These are phyloP conservation scores for Emys orbicularis DNA, from an alignment of 2,797 vertebrate species.

Conservation along the genomic window DNA sequence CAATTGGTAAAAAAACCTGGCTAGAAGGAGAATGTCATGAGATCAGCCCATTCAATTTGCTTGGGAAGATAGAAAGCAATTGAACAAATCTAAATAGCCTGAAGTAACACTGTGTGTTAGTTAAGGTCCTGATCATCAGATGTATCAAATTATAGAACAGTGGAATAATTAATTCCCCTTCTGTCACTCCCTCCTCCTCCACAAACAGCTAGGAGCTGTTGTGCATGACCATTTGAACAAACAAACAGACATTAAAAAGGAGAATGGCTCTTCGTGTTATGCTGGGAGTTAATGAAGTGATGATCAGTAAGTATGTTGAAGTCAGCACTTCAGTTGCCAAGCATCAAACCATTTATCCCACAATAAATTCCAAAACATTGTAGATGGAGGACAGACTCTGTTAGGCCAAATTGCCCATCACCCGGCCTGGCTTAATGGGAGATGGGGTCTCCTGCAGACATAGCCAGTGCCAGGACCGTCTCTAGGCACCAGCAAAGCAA, in stretches of 20 bases:
- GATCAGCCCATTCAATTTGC: slow-evolving; percentile 64
- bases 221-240: not conserved
- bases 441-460: accelerated
- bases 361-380: not conserved
- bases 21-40: slow-evolving; percentile 48
- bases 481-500: no score
- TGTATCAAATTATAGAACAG: slow-evolving; percentile 47
- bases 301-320: slow-evolving; percentile 36
- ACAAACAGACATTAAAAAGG: not conserved
- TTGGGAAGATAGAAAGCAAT: slow-evolving; percentile 62
- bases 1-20: slow-evolving; percentile 48
- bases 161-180: slow-evolving; percentile 8
- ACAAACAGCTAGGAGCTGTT: slow-evolving; percentile 3
- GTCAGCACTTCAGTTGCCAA: slow-evolving; percentile 35
- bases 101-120: slow-evolving; percentile 55
- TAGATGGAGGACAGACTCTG: not conserved
- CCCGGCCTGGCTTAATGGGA: not conserved
- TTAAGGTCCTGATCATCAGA: slow-evolving; percentile 66
- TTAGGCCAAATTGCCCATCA: not conserved
- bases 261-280: not conserved
- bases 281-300: slow-evolving; percentile 48
- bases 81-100: slow-evolving; percentile 51
- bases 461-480: not conserved
- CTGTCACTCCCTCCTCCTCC: slow-evolving; percentile 27
- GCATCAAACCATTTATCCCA: slow-evolving; percentile 4